phyloP scores from a whole-genome alignment of 2,888 invertebrate species.

The Ferrisia virgata region DNA sequence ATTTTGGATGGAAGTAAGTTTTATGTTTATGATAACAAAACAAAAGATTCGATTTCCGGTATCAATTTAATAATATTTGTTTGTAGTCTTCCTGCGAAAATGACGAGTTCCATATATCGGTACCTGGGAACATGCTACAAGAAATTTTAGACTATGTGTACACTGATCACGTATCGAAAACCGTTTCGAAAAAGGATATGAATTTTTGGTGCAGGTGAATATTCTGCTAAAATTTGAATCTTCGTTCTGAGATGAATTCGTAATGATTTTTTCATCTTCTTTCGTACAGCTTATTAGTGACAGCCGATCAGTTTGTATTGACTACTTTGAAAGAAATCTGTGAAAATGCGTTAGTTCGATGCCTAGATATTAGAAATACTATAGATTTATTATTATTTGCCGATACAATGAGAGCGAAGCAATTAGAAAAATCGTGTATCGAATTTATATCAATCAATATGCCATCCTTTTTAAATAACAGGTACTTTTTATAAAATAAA shows the following conservation, averaged over 20 bases:
- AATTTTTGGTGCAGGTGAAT: constrained; percentile 38
- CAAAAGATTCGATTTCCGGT: neutral
- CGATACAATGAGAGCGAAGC: constrained; percentile 69
- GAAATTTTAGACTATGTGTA: constrained; percentile 32
- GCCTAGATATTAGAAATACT: constrained; percentile 72
- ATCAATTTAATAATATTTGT: neutral
- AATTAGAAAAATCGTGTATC: constrained; percentile 70
- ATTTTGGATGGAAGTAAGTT: constrained; percentile 29
- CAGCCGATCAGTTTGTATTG: constrained; percentile 78
- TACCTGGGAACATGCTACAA: neutral
- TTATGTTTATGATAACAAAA: neutral
- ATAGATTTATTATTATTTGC: constrained; percentile 74
- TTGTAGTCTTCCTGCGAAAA: constrained; percentile 1
- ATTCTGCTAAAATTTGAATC: neutral
- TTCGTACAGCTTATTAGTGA: constrained; percentile 60
- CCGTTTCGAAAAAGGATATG: neutral
- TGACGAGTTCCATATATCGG: neutral
- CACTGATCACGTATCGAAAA: constrained; percentile 19
- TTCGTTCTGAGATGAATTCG: neutral
- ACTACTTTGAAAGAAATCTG: constrained; percentile 68
- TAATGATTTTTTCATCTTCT: constrained; percentile 37
- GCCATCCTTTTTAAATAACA: constrained; percentile 66
- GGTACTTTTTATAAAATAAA: constrained; percentile 51
- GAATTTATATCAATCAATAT: constrained; percentile 76
- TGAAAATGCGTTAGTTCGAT: constrained; percentile 63